Base-by-base conservation (phyloP, 1,140 invertebrate genomes). In the Cyrtorhinus lividipennis region DNA sequence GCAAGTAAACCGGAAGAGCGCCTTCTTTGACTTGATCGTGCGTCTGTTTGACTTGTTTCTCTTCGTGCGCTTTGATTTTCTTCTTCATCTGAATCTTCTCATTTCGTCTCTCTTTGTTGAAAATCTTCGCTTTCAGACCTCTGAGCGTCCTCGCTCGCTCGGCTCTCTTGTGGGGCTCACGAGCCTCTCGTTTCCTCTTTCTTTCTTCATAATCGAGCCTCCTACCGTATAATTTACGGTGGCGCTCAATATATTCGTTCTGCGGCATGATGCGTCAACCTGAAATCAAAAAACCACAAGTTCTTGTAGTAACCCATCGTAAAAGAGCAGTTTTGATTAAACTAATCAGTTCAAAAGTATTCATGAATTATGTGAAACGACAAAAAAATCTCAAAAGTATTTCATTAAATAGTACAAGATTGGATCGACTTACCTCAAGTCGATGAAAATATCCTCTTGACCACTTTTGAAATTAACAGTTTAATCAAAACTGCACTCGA, bases 21-120 rank as follows among this genome's bases (percentile, higher is more conserved):
- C 93, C 95, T 71, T 95, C 88, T 83, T 66, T 95, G 86, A 15
- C 84, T 83, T 67, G 65, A 24, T 71, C 70, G 58, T 70, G 66
- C 56, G 67, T 71, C 71, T 92, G 85, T 71, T 93, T 94, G 0
- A 90, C 87, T 71, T 87, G 65, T 69, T 88, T 92, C 72, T 94
- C 88, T 75, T 95, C 90, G 70, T 95, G 91, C 3, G 89, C 87
- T 71, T 89, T 88, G 62, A 95, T 90, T 70, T 95, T 97, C 78
- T 96, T 98, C 77, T 98, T 97, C 86, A 98, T 97, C 74, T 98
- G 94, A 66, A 99, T 90, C 78, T 99, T 99, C 74, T 99, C 97
- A 80, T 92, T 88, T 69, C 93, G 85, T 1, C 97, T 81, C 72
- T 98, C 83, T 72, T 96, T 97, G 74, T 98, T 96, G 75, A 90